Conservation (phyloP, 2,113 vertebrate genomes). For the Orthonyx spaldingii region DNA sequence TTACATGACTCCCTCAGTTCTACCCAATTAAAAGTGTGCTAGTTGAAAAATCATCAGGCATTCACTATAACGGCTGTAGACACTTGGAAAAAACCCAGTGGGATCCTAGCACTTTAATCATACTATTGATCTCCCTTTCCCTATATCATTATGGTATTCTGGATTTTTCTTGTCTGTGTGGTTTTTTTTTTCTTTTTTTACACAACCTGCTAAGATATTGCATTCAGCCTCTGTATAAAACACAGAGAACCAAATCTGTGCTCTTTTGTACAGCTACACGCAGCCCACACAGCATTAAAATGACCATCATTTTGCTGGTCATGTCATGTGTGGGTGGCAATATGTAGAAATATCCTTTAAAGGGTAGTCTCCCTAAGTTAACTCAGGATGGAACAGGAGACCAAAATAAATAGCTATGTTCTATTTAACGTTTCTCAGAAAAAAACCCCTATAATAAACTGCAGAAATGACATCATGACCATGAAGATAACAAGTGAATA, state of each 20-base stretch:
- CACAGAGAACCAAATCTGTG: neutral
- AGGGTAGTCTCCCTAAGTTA: neutral
- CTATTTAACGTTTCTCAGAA: neutral
- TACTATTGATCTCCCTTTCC: neutral
- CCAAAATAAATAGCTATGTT: neutral
- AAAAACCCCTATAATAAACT: neutral
- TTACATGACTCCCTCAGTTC: neutral
- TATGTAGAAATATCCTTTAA: neutral
- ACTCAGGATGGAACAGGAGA: neutral
- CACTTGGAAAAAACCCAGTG: neutral
- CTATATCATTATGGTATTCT: neutral
- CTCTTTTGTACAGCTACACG: neutral
- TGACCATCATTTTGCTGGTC: neutral
- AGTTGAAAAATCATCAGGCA: neutral
- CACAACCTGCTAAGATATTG: neutral
- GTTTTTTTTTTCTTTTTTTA: neutral
- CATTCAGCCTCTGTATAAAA: neutral
- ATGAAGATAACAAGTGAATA: neutral
- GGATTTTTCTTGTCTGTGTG: neutral
- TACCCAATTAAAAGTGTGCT: neutral
- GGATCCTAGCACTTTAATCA: neutral
- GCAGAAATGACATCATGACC: neutral
- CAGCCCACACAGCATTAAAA: neutral
- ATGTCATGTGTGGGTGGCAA: neutral
- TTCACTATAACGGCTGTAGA: neutral